These are phyloP conservation scores for Rachycentron canadum DNA, from an alignment of 2,797 vertebrate genomes.

Conservation along the genomic window DNA sequence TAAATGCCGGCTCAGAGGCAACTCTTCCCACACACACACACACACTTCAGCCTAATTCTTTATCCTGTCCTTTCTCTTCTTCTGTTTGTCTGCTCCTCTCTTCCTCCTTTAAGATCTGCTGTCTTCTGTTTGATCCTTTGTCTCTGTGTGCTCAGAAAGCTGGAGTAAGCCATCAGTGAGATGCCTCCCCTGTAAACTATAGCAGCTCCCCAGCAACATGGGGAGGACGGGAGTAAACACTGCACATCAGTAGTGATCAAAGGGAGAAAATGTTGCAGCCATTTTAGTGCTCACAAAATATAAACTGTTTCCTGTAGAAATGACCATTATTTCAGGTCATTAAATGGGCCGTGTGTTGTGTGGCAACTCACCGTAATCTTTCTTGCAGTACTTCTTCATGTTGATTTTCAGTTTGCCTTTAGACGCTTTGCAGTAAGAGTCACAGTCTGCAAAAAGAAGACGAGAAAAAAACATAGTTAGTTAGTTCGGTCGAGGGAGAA, in stretches of 20 bases:
- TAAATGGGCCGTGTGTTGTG: background rate
- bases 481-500: background rate
- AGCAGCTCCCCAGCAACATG: slow-evolving; percentile 32
- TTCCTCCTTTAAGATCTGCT: slow-evolving; percentile 70
- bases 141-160: slow-evolving; percentile 72
- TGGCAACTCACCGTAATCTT: slow-evolving; percentile 94
- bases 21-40: slow-evolving; percentile 30
- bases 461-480: slow-evolving; percentile 19
- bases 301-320: slow-evolving; percentile 9
- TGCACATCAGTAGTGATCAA: background rate
- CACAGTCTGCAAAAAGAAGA: slow-evolving; percentile 85
- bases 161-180: slow-evolving; percentile 78
- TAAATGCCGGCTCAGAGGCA: slow-evolving; percentile 81
- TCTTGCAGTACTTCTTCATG: slow-evolving; percentile 99
- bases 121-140: slow-evolving; percentile 77
- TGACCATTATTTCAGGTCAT: slow-evolving; percentile 2
- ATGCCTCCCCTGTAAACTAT: slow-evolving; percentile 47
- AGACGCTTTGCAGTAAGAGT: slow-evolving; percentile 98
- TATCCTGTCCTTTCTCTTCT: slow-evolving; percentile 50
- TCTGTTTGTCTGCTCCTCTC: slow-evolving; percentile 52
- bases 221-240: slow-evolving; percentile 9
- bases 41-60: slow-evolving; percentile 46
- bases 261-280: background rate
- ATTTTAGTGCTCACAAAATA: background rate
- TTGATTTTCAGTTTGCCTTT: slow-evolving; percentile 99